phyloP scores from a whole-genome alignment of 1,140 invertebrate genomes.

The Drosophila repleta region DNA sequence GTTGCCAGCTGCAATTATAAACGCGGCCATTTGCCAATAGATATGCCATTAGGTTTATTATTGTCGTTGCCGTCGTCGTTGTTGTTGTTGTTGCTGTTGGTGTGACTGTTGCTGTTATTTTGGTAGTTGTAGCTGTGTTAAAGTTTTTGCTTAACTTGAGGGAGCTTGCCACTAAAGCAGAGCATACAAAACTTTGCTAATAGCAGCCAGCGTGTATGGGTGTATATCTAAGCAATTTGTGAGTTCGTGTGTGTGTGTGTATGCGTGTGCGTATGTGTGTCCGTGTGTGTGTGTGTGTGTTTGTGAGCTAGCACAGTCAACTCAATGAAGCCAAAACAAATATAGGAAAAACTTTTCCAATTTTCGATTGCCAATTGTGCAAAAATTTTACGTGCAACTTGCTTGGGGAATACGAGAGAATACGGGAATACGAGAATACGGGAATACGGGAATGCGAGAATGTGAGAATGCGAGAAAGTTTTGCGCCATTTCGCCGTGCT shows the following conservation, averaged over 20 bases:
- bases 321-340: constrained; percentile 82
- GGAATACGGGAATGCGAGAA: constrained; percentile 63
- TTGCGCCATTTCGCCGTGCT: constrained; percentile 65
- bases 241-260: constrained; percentile 15
- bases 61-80: constrained; percentile 47
- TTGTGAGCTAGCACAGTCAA: constrained; percentile 43
- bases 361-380: constrained; percentile 82
- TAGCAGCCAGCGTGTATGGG: constrained; percentile 53
- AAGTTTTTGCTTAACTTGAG: constrained; percentile 49
- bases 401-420: constrained; percentile 70
- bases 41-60: constrained; percentile 23
- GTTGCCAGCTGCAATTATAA: constrained; percentile 68
- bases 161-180: constrained; percentile 46
- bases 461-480: constrained; percentile 63
- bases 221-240: neutral
- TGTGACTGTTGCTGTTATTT: constrained; percentile 29
- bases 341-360: constrained; percentile 81
- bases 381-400: constrained; percentile 67
- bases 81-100: constrained; percentile 55
- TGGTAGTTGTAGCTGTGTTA: constrained; percentile 23
- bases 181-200: constrained; percentile 70
- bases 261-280: constrained; percentile 18
- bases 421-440: constrained; percentile 61
- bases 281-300: constrained; percentile 42
- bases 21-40: constrained; percentile 51